Base-by-base conservation (phyloP, 2,113 vertebrate genomes). In the Haemorhous mexicanus region DNA sequence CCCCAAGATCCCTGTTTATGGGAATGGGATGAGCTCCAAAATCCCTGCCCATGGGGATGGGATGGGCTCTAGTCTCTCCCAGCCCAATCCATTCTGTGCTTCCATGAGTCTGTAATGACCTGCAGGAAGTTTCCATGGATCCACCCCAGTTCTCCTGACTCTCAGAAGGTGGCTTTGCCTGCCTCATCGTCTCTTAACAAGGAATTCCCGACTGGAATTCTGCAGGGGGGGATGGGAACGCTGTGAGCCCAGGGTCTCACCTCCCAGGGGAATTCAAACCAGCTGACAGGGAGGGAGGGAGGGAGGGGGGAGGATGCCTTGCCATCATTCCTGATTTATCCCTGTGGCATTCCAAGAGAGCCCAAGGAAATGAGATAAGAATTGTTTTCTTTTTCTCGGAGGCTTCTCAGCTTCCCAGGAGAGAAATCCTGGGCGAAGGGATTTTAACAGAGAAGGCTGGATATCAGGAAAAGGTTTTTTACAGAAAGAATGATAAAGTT, bases 131-230 rank as follows among this genome's bases (percentile, higher is more conserved):
- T 90, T 55, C 89, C 22, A 0, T 6, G 32, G 39, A 1, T 39
- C 39, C 39, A 11, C 39, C 39, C 11, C 13, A 0, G 1, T 21
- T 32, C 15, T 22, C n/a, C 9, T 21, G 56, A 5, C 52, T 21
- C 70, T 58, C 18, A 0, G 70, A 7, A 10, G 0, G 0, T 9
- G 43, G 17, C 53, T 69, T 23, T 75, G 32, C 33, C 37, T 1
- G 18, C 0, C 0, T 3, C 1, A 0, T 10, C 7, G 8, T 32
- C 37, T 46, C 52, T 16, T 21, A 37, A 55, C 12, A 10, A 2
- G 32, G 3, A 3, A 61, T 70, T 83, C 66, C 55, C 2, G 7
- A 2, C 1, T 22, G 87, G 74, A 46, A 4, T 12, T 80, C 32
- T 12, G 59, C 59, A 4, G 0, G 2, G 4, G 33, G 61, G 82